These are phyloP conservation scores for Aporophyla nigra DNA, from an alignment of 2,888 invertebrate species.

Conservation along the genomic window DNA sequence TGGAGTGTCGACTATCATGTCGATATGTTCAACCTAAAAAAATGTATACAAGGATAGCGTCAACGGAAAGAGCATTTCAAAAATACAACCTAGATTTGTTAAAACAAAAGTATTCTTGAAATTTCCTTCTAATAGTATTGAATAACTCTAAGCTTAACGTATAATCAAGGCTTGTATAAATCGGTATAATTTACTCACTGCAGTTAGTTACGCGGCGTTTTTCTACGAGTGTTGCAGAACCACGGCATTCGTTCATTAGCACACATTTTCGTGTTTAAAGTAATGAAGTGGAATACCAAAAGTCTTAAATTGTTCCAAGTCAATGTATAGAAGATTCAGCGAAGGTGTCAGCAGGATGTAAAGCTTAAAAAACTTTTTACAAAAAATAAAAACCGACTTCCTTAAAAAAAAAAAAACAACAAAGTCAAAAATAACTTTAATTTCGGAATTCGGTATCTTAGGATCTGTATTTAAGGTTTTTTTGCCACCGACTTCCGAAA, in stretches of 20 bases:
- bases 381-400: too few species aligned
- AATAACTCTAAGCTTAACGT: conserved; percentile 8
- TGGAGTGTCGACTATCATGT: too few species aligned
- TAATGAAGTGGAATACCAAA: background rate
- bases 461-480: too few species aligned
- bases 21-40: too few species aligned
- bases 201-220: conserved; percentile 49
- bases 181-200: conserved; percentile 43
- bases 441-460: too few species aligned
- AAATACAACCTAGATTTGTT: too few species aligned
- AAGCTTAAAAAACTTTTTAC: too few species aligned
- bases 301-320: background rate
- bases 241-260: conserved; percentile 53
- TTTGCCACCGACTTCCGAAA: too few species aligned
- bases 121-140: background rate
- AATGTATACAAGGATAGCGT: too few species aligned
- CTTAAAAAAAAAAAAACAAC: too few species aligned
- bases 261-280: conserved; percentile 22
- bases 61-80: too few species aligned
- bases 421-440: too few species aligned
- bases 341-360: background rate
- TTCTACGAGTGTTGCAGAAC: conserved; percentile 34
- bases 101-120: background rate
- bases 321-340: background rate
- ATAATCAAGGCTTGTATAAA: conserved; percentile 19